Conservation (phyloP, 2,113 vertebrate species). For the Phoenicopterus ruber region DNA sequence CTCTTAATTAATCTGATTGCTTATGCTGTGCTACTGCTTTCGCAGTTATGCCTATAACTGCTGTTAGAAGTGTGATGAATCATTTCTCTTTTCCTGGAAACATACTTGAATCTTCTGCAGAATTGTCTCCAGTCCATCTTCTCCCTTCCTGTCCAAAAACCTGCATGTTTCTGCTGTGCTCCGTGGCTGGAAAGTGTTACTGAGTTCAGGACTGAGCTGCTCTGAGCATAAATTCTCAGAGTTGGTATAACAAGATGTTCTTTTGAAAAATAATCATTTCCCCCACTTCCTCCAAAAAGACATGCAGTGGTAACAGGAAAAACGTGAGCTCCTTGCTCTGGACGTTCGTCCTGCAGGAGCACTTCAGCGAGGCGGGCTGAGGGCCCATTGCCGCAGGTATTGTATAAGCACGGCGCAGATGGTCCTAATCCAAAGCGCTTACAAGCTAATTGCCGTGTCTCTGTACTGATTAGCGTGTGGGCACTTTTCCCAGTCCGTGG, state of each 20-base stretch:
- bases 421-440: background rate
- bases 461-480: background rate
- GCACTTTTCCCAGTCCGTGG: background rate
- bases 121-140: conserved; percentile 18
- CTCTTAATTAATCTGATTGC: background rate
- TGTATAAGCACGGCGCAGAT: background rate
- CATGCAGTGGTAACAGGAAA: background rate
- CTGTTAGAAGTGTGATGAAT: background rate
- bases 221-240: background rate
- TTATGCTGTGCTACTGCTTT: background rate
- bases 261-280: background rate
- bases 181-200: background rate
- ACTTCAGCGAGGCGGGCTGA: background rate
- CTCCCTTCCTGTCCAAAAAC: background rate
- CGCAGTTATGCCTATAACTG: background rate
- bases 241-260: conserved; percentile 23
- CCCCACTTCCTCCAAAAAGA: background rate
- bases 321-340: background rate
- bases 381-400: background rate
- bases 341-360: background rate
- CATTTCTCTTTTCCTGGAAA: conserved; percentile 46
- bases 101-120: background rate
- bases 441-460: conserved; percentile 6
- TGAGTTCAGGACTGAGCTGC: background rate
- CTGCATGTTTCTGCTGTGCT: background rate